Percentiles rank a stretch among this genome's conserved stretches.
Conservation (phyloP, 2,888 invertebrate genomes). For the Salticus scenicus region DNA sequence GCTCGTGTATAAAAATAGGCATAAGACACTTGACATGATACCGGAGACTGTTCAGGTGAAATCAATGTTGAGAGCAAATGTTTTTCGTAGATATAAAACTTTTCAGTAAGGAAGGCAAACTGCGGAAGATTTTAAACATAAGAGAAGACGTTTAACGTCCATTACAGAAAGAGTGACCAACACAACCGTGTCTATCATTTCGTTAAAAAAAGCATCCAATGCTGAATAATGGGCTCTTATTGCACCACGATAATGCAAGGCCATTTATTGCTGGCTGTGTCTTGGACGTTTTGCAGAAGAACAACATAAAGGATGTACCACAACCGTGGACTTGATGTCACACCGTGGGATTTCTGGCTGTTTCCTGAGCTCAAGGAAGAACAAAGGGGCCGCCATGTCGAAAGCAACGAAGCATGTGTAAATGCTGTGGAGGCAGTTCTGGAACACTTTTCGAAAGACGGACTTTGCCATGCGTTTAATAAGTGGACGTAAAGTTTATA, state of each 20-base stretch:
- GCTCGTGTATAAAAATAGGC: too few species aligned
- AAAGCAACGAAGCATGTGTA: neutral
- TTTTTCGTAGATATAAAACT: too few species aligned
- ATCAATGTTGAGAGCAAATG: too few species aligned
- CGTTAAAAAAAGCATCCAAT: neutral
- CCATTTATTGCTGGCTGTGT: neutral
- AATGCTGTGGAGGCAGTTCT: neutral
- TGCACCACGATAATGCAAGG: neutral
- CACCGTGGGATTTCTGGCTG: neutral
- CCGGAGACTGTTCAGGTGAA: too few species aligned
- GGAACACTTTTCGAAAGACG: neutral
- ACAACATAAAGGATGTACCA: neutral
- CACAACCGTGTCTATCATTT: too few species aligned
- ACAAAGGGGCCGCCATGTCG: neutral
- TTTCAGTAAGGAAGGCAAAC: too few species aligned
- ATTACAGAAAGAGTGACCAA: too few species aligned
- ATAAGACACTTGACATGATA: too few species aligned
- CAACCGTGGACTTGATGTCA: neutral
- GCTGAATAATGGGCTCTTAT: neutral
- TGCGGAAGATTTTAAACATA: too few species aligned
- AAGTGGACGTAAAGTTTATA: neutral
- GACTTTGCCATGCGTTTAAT: neutral
- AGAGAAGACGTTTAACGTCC: too few species aligned
- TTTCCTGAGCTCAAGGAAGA: neutral
- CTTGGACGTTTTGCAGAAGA: neutral